Base-by-base conservation (phyloP, 1,140 invertebrate genomes). In the Anadara kagoshimensis region DNA sequence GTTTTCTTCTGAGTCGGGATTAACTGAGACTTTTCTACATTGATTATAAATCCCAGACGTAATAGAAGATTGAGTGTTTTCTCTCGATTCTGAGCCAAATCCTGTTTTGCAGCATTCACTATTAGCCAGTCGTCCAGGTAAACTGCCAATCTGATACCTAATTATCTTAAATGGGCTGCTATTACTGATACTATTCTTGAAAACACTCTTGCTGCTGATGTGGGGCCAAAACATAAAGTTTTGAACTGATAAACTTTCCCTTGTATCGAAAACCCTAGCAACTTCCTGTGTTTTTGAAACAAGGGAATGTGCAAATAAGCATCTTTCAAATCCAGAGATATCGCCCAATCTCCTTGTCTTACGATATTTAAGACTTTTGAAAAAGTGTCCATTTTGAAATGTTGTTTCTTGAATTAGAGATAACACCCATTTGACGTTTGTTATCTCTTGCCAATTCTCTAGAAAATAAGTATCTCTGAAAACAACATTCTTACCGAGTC, bases 261-360 rank as follows among this genome's bases (percentile, higher is more conserved):
- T n/a, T 53, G 20, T 47, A 69, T 5, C 49, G 61, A 57, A 59
- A 75, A 75, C 14, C 66, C 53, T 26, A 75, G 61, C 45, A 24
- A 75, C 49, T 58, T 63, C 29, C 57, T 26, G 51, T 76, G 74
- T 43, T 47, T 44, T 43, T 5, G 62, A 61, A 68, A 73, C 7
- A 73, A 70, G 53, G 69, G 66, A 41, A 76, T 62, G 44, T 79
- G 78, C 11, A 79, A 26, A 64, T 79, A 79, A n/a, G 74, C 78
- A 61, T 79, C 74, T 47, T 12, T 36, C 14, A 78, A 43, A 71
- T 79, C 67, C 44, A 76, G 65, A 26, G 73, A 51, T 26, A 73
- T 59, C 53, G 58, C 70, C 70, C 70, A 79, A 69, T 79, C 70
- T 56, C 59, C 41, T 63, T 44, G 54, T 24, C n/a, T 59, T 29